Evolutionary conservation across 2,797 vertebrate species (phyloP).

Genomic region (Clamator glandarius): DNA sequence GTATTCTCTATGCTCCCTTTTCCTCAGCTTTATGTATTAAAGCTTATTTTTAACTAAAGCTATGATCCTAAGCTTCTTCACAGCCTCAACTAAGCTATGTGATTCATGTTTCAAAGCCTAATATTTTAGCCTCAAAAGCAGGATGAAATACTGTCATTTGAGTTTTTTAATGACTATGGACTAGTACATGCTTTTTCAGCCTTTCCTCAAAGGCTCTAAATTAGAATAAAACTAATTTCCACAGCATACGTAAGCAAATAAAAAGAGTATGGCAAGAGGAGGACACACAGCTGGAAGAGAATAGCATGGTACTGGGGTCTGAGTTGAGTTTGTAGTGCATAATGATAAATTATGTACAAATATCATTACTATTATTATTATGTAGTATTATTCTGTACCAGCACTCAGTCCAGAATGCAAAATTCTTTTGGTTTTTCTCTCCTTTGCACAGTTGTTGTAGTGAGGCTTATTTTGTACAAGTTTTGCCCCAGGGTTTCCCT

Average conservation of each 20-base stretch:
- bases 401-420: slow-evolving; percentile 23
- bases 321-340: slow-evolving; percentile 47
- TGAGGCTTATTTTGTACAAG: slow-evolving; percentile 42
- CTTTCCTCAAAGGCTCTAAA: slow-evolving; percentile 64
- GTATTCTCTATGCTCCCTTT: slow-evolving; percentile 15
- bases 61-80: slow-evolving; percentile 61
- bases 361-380: slow-evolving; percentile 50
- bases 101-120: slow-evolving; percentile 57
- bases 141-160: slow-evolving; percentile 69
- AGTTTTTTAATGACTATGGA: slow-evolving; percentile 65
- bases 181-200: slow-evolving; percentile 51
- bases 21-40: slow-evolving; percentile 41
- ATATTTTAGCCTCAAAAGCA: slow-evolving; percentile 62
- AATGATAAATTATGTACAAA: slow-evolving; percentile 62
- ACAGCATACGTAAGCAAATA: slow-evolving; percentile 57
- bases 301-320: slow-evolving; percentile 20
- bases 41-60: slow-evolving; percentile 67
- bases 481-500: slow-evolving; percentile 55
- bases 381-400: slow-evolving; percentile 22
- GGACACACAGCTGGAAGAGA: slow-evolving; percentile 41
- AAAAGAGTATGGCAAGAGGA: slow-evolving; percentile 46
- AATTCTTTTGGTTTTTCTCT: slow-evolving; percentile 33
- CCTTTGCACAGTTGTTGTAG: slow-evolving; percentile 32
- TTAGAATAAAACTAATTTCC: slow-evolving; percentile 69
- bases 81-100: slow-evolving; percentile 44